Conservation (phyloP, 2,797 vertebrate genomes). For the Diglossa cyanea region DNA sequence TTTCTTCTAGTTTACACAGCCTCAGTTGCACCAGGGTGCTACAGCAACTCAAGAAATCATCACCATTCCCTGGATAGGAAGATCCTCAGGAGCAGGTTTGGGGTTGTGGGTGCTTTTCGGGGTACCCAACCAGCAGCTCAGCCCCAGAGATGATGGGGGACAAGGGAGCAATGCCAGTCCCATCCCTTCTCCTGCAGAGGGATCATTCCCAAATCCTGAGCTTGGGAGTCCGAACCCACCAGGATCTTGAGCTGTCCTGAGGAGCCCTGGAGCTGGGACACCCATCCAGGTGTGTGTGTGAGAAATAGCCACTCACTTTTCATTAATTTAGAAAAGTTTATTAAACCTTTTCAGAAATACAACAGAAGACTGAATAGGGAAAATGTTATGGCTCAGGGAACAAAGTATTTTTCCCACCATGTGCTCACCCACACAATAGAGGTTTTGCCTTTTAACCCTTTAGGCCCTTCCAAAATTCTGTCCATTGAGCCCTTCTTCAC, state of each 20-base stretch:
- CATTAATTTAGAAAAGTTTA: background rate
- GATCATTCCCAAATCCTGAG: fast-evolving
- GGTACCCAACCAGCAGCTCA: background rate
- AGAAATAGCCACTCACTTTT: background rate
- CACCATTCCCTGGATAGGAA: background rate
- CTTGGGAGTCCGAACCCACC: background rate
- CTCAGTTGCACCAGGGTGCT: background rate
- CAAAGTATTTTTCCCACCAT: background rate
- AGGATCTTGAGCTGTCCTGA: background rate
- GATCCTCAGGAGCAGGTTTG: background rate
- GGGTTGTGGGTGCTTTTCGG: background rate
- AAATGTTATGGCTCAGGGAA: background rate
- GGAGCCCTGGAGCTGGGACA: background rate
- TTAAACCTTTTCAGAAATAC: background rate
- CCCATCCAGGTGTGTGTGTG: background rate
- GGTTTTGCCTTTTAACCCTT: background rate
- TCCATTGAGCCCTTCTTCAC: background rate
- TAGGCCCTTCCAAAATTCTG: background rate
- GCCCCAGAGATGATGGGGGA: background rate
- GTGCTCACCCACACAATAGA: background rate
- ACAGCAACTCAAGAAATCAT: background rate
- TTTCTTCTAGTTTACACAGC: background rate
- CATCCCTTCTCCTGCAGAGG: background rate
- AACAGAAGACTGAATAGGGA: background rate
- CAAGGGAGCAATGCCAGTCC: fast-evolving